Base-by-base conservation (phyloP, 1,140 invertebrate genomes). In the Procambarus virginalis region DNA sequence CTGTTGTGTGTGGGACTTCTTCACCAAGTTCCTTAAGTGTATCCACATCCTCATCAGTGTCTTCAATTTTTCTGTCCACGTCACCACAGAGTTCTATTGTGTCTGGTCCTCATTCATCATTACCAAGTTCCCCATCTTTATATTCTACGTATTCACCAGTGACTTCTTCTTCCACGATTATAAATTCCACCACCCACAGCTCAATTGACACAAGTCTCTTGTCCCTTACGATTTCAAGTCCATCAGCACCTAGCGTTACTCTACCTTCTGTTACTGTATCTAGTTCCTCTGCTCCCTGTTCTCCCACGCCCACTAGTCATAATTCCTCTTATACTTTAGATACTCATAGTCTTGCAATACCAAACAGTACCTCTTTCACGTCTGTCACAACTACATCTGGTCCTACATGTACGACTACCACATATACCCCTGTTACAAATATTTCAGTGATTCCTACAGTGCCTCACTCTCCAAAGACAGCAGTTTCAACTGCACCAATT, bases 401-500 rank as follows among this genome's bases (percentile, higher is more conserved):
- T 78, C 34, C 68, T 49, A 85, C 87, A 34, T 77, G 76, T 22
- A 78, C 73, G 20, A 87, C 64, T 76, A 80, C 78, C 46, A 86
- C 86, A 55, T n/a, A 77, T 49, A 84, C 91, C 49, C 49, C 80
- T 68, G 55, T 76, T 76, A 87, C 84, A 22, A 78, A 58, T 73
- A 60, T 86, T 60, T 78, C 84, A 46, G n/a, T 78, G 51, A 86
- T 89, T 78, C 51, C 88, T 17, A 49, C 73, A 78, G 82, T 89
- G 81, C 88, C 88, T 84, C 68, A 84, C 46, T 51, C 73, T 78
- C 88, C 88, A 60, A 84, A 89, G 75, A 84, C 79, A 22, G 1
- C 60, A n/a, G 17, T 20, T 22, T 22, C 83, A 70, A 89, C 79
- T 64, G 34, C 87, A 76, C 45, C 75, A 83, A 34, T 58, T 55